Conservation (phyloP, 2,888 invertebrate genomes). For the Copidosoma aretas region DNA sequence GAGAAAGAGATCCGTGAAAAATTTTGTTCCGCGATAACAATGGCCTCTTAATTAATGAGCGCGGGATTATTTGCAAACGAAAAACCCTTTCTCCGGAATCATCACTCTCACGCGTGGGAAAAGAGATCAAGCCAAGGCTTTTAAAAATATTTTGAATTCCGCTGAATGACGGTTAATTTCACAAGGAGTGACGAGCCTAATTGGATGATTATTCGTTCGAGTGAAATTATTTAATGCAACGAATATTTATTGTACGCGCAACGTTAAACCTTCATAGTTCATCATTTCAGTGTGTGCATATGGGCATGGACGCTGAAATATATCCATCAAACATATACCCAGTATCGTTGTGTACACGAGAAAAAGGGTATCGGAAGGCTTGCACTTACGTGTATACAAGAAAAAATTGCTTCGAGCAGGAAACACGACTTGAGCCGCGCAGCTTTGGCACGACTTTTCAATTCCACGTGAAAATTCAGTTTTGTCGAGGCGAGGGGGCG, state of each 20-base stretch:
- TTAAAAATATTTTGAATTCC: conserved; percentile 26
- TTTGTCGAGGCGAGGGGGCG: neutral
- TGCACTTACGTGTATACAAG: neutral
- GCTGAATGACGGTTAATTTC: neutral
- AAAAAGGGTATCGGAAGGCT: too few species aligned
- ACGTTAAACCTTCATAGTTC: too few species aligned
- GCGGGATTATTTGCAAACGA: conserved; percentile 7
- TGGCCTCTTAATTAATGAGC: conserved; percentile 29
- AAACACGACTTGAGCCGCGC: conserved; percentile 13
- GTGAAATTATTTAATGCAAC: too few species aligned
- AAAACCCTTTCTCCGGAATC: conserved; percentile 16
- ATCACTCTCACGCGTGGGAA: conserved; percentile 20
- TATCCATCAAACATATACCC: too few species aligned
- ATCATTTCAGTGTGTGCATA: too few species aligned
- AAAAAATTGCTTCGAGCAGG: conserved; percentile 21
- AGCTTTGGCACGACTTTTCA: conserved; percentile 35
- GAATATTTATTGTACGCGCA: too few species aligned
- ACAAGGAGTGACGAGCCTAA: conserved; percentile 11
- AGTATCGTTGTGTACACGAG: too few species aligned
- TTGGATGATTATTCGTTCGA: conserved; percentile 3
- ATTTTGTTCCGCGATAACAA: conserved; percentile 4
- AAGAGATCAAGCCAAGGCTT: conserved; percentile 18
- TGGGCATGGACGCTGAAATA: too few species aligned
- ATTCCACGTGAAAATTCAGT: conserved; percentile 15
- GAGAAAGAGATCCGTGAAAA: conserved; percentile 1